Conservation (phyloP, 2,797 vertebrate species). For the Periophthalmus magnuspinnatus region DNA sequence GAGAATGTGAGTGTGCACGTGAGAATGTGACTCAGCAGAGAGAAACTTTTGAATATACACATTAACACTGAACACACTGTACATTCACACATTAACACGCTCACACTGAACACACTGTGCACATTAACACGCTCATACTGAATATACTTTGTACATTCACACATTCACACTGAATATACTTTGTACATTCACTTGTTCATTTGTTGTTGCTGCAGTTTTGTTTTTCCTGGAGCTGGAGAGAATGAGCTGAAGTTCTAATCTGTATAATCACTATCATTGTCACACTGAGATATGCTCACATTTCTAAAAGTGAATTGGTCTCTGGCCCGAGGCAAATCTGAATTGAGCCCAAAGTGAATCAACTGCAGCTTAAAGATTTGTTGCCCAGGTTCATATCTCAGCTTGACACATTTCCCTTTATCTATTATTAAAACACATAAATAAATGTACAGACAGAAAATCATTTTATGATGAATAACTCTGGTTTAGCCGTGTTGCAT, state of each 20-base stretch:
- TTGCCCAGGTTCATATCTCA: conserved; percentile 37
- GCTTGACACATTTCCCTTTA: conserved; percentile 51
- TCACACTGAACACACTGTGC: no score
- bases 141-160: no score
- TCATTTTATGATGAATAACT: conserved; percentile 64
- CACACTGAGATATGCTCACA: conserved; percentile 6
- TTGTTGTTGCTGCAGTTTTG: conserved; percentile 23
- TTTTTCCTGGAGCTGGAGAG: conserved; percentile 33
- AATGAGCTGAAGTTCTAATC: conserved; percentile 18
- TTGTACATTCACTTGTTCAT: not conserved
- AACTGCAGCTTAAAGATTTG: conserved; percentile 47
- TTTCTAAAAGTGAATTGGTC: conserved; percentile 18
- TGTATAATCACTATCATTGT: conserved; percentile 7
- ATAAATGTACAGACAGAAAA: conserved; percentile 62
- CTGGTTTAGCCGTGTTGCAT: conserved; percentile 44
- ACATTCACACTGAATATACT: no score
- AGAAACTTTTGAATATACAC: no score
- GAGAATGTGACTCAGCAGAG: no score
- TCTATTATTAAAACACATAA: conserved; percentile 71
- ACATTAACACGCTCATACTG: no score
- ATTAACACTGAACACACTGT: no score
- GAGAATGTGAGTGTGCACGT: no score
- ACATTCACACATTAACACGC: no score
- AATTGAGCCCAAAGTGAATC: conserved; percentile 37
- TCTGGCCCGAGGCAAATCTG: conserved; percentile 17